Percentiles rank a stretch among this genome's conserved stretches.
phyloP scores from a whole-genome alignment of 2,888 invertebrate species.

The Lampropteryx suffumata region DNA sequence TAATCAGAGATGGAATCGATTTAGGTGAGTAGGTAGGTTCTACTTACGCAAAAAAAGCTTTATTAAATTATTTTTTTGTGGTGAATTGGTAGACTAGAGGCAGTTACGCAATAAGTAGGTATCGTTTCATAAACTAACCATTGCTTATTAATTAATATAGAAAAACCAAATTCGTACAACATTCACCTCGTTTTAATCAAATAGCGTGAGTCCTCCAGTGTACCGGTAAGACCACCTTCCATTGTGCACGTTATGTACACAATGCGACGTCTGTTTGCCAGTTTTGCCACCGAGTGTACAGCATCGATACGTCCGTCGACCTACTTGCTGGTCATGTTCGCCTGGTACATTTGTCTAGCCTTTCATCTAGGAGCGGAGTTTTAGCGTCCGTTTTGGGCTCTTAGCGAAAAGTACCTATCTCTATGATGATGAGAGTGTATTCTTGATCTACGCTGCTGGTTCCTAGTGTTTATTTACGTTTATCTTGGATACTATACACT shows the following conservation, averaged over 20 bases:
- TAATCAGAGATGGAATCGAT: too few species aligned
- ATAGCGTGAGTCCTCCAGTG: conserved; percentile 12
- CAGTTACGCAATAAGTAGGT: too few species aligned
- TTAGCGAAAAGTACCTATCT: too few species aligned
- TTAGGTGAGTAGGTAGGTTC: too few species aligned
- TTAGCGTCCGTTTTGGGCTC: conserved; percentile 9
- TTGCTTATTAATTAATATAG: too few species aligned
- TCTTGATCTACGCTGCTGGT: neutral
- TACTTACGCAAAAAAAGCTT: too few species aligned
- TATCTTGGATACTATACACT: too few species aligned
- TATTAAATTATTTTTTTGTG: too few species aligned
- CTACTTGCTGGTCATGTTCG: conserved; percentile 42
- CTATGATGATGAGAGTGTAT: neutral
- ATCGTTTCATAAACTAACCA: neutral
- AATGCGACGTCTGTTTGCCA: conserved; percentile 35
- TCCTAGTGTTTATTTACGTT: too few species aligned
- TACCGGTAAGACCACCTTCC: conserved; percentile 22
- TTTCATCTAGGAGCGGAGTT: conserved; percentile 34
- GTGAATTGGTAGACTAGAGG: too few species aligned
- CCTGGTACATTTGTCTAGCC: conserved; percentile 46
- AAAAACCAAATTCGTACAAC: conserved; percentile 5
- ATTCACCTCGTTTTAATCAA: conserved; percentile 14
- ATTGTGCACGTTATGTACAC: conserved; percentile 35
- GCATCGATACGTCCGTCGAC: conserved; percentile 39
- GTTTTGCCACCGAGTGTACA: conserved; percentile 31